Percentiles rank a stretch among this genome's conserved stretches.
phyloP scores from a whole-genome alignment of 2,888 invertebrate genomes.

The Argyra leucocephala region DNA sequence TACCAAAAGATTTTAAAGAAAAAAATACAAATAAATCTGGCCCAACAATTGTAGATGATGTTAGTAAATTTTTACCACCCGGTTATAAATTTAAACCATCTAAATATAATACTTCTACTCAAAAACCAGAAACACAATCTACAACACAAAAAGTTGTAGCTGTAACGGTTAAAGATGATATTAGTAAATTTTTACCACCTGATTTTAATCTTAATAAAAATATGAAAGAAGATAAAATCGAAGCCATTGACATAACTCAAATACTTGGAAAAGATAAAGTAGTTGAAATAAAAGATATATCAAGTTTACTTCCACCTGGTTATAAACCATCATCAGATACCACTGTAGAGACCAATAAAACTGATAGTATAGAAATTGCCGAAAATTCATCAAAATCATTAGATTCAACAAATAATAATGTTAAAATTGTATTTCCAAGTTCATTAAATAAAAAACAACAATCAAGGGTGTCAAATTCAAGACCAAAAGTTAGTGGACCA shows the following conservation, averaged over 20 bases:
- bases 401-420: constrained; percentile 43
- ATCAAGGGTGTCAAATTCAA: constrained; percentile 47
- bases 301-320: constrained; percentile 48
- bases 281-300: constrained; percentile 41
- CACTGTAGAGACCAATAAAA: constrained; percentile 21
- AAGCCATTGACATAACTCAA: constrained; percentile 46
- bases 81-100: constrained; percentile 46
- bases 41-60: constrained; percentile 48
- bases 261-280: constrained; percentile 51
- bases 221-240: constrained; percentile 11
- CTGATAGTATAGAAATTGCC: constrained; percentile 17
- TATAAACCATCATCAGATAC: constrained; percentile 43
- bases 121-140: constrained; percentile 16
- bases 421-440: constrained; percentile 71
- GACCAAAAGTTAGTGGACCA: constrained; percentile 43
- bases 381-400: constrained; percentile 40
- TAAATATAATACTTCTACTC: not conserved
- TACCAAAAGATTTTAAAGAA: constrained; percentile 49
- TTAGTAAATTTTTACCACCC: constrained; percentile 54
- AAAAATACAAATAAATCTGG: constrained; percentile 41
- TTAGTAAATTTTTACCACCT: constrained; percentile 55
- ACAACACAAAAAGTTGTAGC: constrained; percentile 31
- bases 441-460: constrained; percentile 49
- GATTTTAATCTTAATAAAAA: constrained; percentile 49
- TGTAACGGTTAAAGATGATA: constrained; percentile 47